Conservation (phyloP, 2,797 vertebrate species). For the Crypturellus tataupa region DNA sequence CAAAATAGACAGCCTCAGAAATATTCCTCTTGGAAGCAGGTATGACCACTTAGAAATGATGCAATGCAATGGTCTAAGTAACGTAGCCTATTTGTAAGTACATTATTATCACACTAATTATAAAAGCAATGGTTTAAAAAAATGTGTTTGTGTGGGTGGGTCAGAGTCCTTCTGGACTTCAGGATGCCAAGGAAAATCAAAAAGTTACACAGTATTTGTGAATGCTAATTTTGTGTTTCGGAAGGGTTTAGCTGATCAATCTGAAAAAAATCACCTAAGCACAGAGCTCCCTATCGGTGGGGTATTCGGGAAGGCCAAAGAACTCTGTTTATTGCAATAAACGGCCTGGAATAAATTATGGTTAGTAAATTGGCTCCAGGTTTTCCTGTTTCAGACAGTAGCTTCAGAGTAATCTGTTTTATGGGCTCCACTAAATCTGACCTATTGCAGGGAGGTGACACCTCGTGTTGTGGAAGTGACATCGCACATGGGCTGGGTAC, state of each 20-base stretch:
- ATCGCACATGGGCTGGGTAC: constrained; percentile 6
- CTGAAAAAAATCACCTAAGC: constrained; percentile 65
- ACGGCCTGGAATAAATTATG: constrained; percentile 79
- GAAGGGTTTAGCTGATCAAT: constrained; percentile 70
- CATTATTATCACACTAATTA: background rate
- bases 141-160: constrained; percentile 12
- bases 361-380: constrained; percentile 79
- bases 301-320: constrained; percentile 72
- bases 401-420: constrained; percentile 66
- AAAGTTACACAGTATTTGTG: constrained; percentile 37
- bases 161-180: constrained; percentile 38
- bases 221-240: constrained; percentile 61
- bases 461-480: constrained; percentile 47
- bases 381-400: constrained; percentile 78
- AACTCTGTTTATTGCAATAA: constrained; percentile 75
- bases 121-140: background rate
- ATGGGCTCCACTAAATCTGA: constrained; percentile 62
- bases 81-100: background rate
- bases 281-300: constrained; percentile 68
- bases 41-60: background rate
- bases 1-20: background rate
- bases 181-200: background rate
- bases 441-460: constrained; percentile 63
- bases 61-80: background rate
- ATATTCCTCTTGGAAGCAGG: background rate